phyloP scores from a whole-genome alignment of 2,113 vertebrate genomes.

The Sardina pilchardus region DNA sequence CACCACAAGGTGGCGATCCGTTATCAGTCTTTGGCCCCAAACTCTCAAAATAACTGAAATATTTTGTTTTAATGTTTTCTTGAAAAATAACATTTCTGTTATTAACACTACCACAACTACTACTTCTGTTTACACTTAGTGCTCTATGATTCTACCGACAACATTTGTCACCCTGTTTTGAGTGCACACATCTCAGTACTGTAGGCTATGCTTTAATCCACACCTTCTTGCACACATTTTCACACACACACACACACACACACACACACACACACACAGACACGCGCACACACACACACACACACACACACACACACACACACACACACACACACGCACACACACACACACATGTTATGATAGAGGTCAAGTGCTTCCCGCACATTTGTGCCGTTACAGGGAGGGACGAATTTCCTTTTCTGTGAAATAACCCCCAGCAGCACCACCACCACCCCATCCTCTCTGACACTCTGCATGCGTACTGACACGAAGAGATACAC shows the following conservation, averaged over 20 bases:
- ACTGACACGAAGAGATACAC: constrained; percentile 6
- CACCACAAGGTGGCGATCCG: constrained; percentile 23
- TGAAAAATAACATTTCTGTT: not conserved
- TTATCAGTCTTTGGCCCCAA: not conserved
- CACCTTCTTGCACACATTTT: not conserved
- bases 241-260: constrained; percentile 3
- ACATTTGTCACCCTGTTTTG: not conserved
- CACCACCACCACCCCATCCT: not conserved
- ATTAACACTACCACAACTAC: too few species aligned
- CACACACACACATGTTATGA: not conserved
- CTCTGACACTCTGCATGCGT: not conserved
- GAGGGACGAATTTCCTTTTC: constrained; percentile 4
- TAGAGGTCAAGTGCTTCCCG: not conserved
- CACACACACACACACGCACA: not conserved
- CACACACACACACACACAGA: not conserved
- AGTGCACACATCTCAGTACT: not conserved
- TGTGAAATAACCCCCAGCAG: not conserved
- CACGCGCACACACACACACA: not conserved
- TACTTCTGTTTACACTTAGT: not conserved
- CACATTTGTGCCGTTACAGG: constrained; percentile 1
- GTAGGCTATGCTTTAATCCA: not conserved
- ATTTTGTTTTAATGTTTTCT: not conserved
- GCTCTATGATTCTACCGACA: not conserved
- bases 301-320: not conserved
- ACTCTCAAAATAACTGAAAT: not conserved